Percentiles rank a stretch among this genome's conserved stretches.
Evolutionary conservation across 2,888 invertebrate species (phyloP).

Genomic region (Muschampia plurimacula): DNA sequence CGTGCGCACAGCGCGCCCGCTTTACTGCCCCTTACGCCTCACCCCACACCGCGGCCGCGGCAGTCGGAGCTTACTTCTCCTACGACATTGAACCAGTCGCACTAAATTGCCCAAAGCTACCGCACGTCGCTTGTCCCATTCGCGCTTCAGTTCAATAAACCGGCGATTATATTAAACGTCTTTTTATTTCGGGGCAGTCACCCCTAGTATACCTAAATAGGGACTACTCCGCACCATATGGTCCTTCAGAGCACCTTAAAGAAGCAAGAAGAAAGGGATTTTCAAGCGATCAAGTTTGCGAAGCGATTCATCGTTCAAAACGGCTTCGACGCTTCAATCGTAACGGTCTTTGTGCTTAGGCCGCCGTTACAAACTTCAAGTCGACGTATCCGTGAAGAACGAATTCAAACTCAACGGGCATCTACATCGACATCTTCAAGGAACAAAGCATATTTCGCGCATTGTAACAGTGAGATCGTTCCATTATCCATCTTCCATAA

Average conservation of each 20-base stretch:
- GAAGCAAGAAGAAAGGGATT: background rate
- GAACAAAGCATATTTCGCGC: background rate
- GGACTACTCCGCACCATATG: background rate
- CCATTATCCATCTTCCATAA: slow-evolving; percentile 4
- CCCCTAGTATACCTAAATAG: too few species aligned
- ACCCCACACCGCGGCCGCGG: too few species aligned
- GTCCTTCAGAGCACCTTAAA: background rate
- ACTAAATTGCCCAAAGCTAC: background rate
- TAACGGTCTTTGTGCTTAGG: slow-evolving; percentile 16
- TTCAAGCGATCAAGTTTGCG: background rate
- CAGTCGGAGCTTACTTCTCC: background rate
- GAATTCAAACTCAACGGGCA: slow-evolving; percentile 1
- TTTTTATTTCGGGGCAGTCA: background rate
- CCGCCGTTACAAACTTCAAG: slow-evolving; percentile 25
- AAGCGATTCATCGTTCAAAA: background rate
- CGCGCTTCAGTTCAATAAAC: background rate
- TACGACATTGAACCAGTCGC: background rate
- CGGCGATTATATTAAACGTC: background rate
- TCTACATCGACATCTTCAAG: background rate
- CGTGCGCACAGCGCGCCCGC: too few species aligned
- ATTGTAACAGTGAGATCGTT: slow-evolving; percentile 3
- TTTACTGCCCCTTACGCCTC: too few species aligned
- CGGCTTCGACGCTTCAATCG: background rate
- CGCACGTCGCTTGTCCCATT: background rate
- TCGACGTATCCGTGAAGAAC: slow-evolving; percentile 16